These are phyloP conservation scores for Euura lappo DNA, from an alignment of 1,140 invertebrate species.

Conservation along the genomic window DNA sequence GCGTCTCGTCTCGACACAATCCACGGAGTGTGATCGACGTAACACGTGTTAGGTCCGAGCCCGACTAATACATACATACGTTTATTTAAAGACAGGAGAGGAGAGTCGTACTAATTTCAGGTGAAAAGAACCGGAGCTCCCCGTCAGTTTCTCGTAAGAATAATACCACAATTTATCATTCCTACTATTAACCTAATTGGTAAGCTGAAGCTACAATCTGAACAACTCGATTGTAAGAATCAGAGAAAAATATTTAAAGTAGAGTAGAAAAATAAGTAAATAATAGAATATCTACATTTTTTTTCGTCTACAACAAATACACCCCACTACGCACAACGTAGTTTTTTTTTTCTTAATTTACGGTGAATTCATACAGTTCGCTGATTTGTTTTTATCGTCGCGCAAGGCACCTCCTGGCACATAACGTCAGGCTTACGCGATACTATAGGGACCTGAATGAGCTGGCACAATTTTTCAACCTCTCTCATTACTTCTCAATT, in stretches of 20 bases:
- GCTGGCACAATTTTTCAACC: conserved; percentile 33
- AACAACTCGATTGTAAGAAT: conserved; percentile 12
- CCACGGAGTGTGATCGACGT: conserved; percentile 30
- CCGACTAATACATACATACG: conserved; percentile 28
- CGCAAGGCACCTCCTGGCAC: conserved; percentile 40
- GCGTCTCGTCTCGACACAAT: no score
- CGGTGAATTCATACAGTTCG: conserved; percentile 15
- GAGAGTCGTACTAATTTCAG: conserved; percentile 22
- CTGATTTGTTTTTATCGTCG: conserved; percentile 6
- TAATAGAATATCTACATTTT: not conserved
- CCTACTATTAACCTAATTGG: no score
- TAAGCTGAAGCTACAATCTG: not conserved
- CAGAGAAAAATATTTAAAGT: conserved; percentile 14
- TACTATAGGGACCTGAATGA: conserved; percentile 37
- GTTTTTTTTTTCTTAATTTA: conserved; percentile 21
- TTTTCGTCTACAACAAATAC: not conserved
- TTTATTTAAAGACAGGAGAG: conserved; percentile 45
- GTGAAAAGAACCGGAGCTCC: not conserved
- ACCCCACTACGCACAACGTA: not conserved
- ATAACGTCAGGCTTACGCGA: not conserved
- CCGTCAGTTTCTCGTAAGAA: conserved; percentile 26
- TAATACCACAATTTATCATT: no score
- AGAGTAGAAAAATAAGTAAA: not conserved
- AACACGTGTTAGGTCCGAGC: conserved; percentile 47
- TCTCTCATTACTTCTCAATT: conserved; percentile 26